These are phyloP conservation scores for Thaleichthys pacificus DNA, from an alignment of 2,797 vertebrate species.

Conservation along the genomic window DNA sequence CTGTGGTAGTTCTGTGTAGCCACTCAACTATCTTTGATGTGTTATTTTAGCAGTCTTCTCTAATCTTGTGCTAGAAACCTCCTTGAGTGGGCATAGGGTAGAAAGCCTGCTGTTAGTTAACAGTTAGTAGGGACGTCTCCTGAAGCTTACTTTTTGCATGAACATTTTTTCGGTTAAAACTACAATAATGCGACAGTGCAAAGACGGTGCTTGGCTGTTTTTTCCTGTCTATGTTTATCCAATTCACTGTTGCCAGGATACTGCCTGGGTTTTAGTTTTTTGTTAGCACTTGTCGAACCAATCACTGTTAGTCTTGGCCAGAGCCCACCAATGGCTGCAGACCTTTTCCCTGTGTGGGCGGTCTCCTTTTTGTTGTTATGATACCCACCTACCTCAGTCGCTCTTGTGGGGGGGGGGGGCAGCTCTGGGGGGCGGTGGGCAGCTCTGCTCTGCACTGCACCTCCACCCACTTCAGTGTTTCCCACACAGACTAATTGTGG, in stretches of 20 bases:
- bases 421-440: constrained; percentile 28
- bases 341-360: constrained; percentile 56
- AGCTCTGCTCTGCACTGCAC: background rate
- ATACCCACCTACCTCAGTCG: constrained; percentile 37
- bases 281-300: constrained; percentile 52
- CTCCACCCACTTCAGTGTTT: constrained; percentile 5
- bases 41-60: no score
- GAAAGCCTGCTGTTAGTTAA: background rate
- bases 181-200: no score
- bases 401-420: constrained; percentile 21
- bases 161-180: no score
- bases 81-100: background rate
- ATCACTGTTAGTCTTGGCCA: constrained; percentile 61
- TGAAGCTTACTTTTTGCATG: no score
- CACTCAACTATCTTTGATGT: no score
- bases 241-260: constrained; percentile 71
- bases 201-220: no score
- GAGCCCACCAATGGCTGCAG: constrained; percentile 54
- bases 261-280: constrained; percentile 51
- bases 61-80: background rate
- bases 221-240: constrained; percentile 10
- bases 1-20: no score
- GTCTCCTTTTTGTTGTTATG: constrained; percentile 50
- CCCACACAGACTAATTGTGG: no score
- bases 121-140: background rate